phyloP scores from a whole-genome alignment of 2,888 invertebrate genomes.

The Plebejus melissa region DNA sequence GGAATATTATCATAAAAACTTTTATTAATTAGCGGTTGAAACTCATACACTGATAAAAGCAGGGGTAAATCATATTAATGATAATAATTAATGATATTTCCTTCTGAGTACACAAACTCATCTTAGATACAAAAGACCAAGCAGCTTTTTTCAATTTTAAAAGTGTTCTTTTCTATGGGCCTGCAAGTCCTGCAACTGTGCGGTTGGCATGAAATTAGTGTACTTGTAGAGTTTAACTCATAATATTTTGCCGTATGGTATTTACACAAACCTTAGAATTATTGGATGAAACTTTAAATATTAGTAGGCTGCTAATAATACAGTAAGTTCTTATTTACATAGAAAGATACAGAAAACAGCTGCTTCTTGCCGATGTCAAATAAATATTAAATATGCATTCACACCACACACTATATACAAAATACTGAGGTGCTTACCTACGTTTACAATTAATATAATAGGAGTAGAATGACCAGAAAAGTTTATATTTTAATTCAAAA shows the following conservation, averaged over 20 bases:
- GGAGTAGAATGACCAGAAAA: constrained; percentile 69
- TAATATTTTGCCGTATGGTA: background rate
- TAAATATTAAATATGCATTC: constrained; percentile 58
- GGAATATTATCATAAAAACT: constrained; percentile 8
- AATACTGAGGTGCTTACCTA: constrained; percentile 46
- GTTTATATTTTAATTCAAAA: constrained; percentile 51
- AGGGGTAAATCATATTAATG: background rate
- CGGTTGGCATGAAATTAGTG: background rate
- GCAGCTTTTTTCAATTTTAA: background rate
- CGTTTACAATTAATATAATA: constrained; percentile 53
- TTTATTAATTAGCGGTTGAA: background rate
- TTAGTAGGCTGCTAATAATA: background rate
- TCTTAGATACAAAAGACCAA: background rate
- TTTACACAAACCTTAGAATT: background rate
- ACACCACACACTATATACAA: constrained; percentile 56
- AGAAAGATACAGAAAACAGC: constrained; percentile 31
- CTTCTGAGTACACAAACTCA: background rate
- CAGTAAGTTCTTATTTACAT: constrained; percentile 20
- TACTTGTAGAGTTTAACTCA: background rate
- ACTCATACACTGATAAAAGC: background rate
- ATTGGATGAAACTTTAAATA: background rate
- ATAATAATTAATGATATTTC: background rate
- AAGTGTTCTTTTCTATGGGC: no score
- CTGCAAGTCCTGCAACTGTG: no score
- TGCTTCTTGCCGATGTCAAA: constrained; percentile 39